Percentiles rank a stretch among this genome's conserved stretches.
These are phyloP conservation scores for Oncopodura yosiiana DNA, from an alignment of 1,140 invertebrate species.

Conservation along the genomic window DNA sequence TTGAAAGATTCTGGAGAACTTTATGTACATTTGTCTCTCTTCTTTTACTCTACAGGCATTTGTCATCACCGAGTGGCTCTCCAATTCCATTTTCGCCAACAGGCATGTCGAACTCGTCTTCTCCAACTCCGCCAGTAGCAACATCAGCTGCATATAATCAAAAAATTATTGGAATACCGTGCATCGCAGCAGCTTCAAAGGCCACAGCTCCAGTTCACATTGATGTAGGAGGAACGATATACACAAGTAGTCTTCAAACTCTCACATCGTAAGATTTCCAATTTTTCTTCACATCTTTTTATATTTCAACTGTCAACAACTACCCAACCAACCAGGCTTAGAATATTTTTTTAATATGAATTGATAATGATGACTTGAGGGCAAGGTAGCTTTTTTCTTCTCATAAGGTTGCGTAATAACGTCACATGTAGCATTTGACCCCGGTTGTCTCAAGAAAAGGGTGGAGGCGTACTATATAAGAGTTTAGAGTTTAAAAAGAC, in stretches of 20 bases:
- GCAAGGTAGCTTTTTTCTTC: slow-evolving; percentile 7
- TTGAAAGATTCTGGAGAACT: too few species aligned
- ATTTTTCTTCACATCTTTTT: neutral
- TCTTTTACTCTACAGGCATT: slow-evolving; percentile 49
- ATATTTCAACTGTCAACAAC: neutral
- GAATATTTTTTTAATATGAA: slow-evolving; percentile 2
- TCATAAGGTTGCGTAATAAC: neutral
- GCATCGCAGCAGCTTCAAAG: slow-evolving; percentile 77
- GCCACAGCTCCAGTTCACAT: slow-evolving; percentile 94
- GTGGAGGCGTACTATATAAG: too few species aligned
- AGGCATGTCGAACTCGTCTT: slow-evolving; percentile 53
- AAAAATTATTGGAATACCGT: slow-evolving; percentile 76
- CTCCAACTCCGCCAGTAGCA: slow-evolving; percentile 46
- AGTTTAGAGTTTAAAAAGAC: too few species aligned
- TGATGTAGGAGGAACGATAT: slow-evolving; percentile 92
- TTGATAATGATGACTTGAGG: slow-evolving; percentile 14
- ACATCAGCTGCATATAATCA: slow-evolving; percentile 34
- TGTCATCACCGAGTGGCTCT: slow-evolving; percentile 55
- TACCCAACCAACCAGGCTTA: neutral
- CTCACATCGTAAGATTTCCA: slow-evolving; percentile 73
- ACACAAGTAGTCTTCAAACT: slow-evolving; percentile 89
- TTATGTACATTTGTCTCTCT: too few species aligned
- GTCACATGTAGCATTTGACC: too few species aligned
- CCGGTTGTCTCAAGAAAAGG: too few species aligned
- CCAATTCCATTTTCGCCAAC: slow-evolving; percentile 52